These are phyloP conservation scores for Osmerus mordax DNA, from an alignment of 2,113 vertebrate genomes.

Conservation along the genomic window DNA sequence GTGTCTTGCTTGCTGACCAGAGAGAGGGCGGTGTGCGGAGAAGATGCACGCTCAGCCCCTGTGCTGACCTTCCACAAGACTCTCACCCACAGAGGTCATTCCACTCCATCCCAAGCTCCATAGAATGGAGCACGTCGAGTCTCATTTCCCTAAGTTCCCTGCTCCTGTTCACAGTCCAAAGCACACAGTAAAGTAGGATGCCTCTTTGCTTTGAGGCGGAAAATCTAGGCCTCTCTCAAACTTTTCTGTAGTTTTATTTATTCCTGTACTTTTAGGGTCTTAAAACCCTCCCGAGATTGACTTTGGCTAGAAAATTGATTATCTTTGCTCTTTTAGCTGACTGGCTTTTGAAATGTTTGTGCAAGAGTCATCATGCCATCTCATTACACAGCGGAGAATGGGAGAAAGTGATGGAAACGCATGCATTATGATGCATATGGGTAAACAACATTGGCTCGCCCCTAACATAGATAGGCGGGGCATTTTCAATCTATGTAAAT, in stretches of 20 bases:
- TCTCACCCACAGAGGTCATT: slow-evolving; percentile 45
- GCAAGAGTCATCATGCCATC: background rate
- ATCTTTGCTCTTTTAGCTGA: slow-evolving; percentile 9
- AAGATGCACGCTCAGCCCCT: slow-evolving; percentile 19
- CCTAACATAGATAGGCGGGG: background rate
- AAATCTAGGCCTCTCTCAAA: slow-evolving; percentile 1
- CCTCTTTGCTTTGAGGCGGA: slow-evolving; percentile 9
- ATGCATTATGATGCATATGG: background rate
- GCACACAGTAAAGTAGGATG: background rate
- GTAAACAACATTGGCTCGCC: background rate
- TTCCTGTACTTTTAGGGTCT: background rate
- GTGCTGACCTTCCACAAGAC: slow-evolving; percentile 34
- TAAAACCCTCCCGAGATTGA: background rate
- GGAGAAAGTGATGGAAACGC: background rate
- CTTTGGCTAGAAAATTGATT: background rate
- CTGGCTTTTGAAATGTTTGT: background rate
- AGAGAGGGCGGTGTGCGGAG: slow-evolving; percentile 41
- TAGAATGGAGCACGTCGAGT: slow-evolving; percentile 38
- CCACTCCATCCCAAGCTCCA: slow-evolving; percentile 34
- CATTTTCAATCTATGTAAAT: background rate
- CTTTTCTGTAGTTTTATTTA: slow-evolving; percentile 18
- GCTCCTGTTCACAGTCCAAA: background rate
- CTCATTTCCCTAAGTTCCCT: slow-evolving; percentile 29
- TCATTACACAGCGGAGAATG: background rate
- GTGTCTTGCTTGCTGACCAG: slow-evolving; percentile 46